Conservation (phyloP, 2,888 invertebrate genomes). For the Thecophora atra region DNA sequence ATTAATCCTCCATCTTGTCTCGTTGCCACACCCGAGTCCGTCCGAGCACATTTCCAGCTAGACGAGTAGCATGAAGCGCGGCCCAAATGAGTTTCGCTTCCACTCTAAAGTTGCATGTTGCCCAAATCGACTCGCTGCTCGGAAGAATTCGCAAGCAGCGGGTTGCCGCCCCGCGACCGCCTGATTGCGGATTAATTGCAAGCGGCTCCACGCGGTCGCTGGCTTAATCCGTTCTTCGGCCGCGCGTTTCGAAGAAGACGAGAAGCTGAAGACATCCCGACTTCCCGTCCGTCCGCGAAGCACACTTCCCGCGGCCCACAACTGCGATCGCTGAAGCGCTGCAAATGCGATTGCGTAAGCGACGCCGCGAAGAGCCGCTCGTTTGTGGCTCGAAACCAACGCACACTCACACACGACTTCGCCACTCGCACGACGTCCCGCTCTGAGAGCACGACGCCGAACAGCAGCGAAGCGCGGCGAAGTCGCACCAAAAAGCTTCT, state of each 20-base stretch:
- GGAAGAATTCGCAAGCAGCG: constrained; percentile 10
- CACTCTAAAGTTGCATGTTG: constrained; percentile 19
- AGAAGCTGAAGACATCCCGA: constrained; percentile 11
- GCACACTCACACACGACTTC: background rate
- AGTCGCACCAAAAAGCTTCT: too few species aligned
- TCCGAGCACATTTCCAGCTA: constrained; percentile 1
- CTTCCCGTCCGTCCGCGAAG: background rate
- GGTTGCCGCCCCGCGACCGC: background rate
- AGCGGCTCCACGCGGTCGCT: background rate
- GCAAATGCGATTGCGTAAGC: constrained; percentile 51
- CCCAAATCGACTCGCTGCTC: background rate
- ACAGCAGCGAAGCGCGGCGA: constrained; percentile 4
- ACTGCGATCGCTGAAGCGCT: constrained; percentile 55
- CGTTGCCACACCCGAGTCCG: constrained; percentile 20
- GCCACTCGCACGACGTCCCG: background rate
- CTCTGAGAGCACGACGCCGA: background rate
- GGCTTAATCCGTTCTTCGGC: background rate
- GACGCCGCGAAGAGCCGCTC: constrained; percentile 33
- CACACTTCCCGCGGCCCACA: background rate
- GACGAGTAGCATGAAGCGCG: constrained; percentile 26
- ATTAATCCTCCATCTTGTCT: background rate
- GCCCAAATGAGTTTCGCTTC: constrained; percentile 25
- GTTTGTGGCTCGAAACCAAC: constrained; percentile 14
- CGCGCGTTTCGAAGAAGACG: background rate
- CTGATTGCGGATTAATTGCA: background rate